A percentile compares a stretch with the other conserved stretches of the same genome.
These are phyloP conservation scores for Drosophila nebulosa DNA, from an alignment of 1,140 invertebrate genomes.

Conservation along the genomic window DNA sequence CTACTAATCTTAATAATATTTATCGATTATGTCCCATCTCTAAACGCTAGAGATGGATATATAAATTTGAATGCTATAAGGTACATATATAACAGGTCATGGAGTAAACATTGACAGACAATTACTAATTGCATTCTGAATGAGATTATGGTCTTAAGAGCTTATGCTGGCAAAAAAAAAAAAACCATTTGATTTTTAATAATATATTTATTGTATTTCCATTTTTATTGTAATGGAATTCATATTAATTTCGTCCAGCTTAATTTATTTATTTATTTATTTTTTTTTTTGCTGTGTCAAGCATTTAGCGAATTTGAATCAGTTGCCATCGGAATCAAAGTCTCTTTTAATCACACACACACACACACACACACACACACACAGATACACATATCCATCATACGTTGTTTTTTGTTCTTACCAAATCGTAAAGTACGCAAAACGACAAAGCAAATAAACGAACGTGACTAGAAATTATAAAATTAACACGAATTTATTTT, in stretches of 20 bases:
- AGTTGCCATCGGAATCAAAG: background rate
- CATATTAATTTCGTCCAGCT: no score
- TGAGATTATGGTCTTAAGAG: no score
- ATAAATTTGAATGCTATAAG: no score
- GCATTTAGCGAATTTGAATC: background rate
- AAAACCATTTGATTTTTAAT: no score
- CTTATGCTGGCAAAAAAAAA: no score
- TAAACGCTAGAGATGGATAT: no score
- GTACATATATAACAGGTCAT: no score
- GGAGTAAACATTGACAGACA: no score
- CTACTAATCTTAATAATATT: no score
- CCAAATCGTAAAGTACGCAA: constrained; percentile 23
- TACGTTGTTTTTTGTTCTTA: constrained; percentile 5
- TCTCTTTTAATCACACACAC: constrained; percentile 8
- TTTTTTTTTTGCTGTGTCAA: background rate
- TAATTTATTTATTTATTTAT: background rate
- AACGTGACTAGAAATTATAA: constrained; percentile 70
- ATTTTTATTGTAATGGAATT: background rate
- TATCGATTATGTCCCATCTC: no score
- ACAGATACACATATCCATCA: background rate
- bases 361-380: background rate
- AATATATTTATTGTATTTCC: background rate
- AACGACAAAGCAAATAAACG: constrained; percentile 59
- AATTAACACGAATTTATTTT: constrained; percentile 54
- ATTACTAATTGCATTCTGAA: no score